Conservation (phyloP, 64 coral and sea anemone species). For the Pocillopora verrucosa region DNA sequence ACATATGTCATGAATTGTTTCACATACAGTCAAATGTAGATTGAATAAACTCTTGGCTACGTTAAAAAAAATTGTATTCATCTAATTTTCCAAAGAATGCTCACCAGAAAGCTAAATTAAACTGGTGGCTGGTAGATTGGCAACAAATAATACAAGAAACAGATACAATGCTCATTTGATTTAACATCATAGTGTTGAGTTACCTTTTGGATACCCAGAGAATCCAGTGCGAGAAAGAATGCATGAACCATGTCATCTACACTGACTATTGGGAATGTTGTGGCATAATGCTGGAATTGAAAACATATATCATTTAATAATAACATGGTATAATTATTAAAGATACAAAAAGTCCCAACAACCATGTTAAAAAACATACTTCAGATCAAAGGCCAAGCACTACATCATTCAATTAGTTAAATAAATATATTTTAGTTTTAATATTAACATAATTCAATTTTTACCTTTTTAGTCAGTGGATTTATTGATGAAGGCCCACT, state of each 20-base stretch:
- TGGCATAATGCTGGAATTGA: constrained; percentile 61
- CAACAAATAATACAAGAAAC: too few relatives aligned
- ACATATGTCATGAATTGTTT: too few relatives aligned
- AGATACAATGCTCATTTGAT: too few relatives aligned
- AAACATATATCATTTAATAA: neutral
- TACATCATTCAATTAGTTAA: too few relatives aligned
- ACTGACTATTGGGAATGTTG: constrained; percentile 77
- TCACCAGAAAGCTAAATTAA: too few relatives aligned
- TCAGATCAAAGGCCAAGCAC: too few relatives aligned
- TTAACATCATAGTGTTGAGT: neutral
- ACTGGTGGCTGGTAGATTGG: too few relatives aligned
- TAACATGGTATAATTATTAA: neutral
- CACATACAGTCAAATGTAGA: too few relatives aligned
- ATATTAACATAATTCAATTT: neutral
- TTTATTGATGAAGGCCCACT: constrained; percentile 90
- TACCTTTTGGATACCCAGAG: constrained; percentile 77
- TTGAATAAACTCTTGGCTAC: too few relatives aligned
- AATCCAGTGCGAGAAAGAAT: constrained; percentile 67
- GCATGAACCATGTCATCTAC: constrained; percentile 81
- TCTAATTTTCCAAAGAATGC: too few relatives aligned
- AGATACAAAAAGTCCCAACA: neutral
- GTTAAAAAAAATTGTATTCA: too few relatives aligned
- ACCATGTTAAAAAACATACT: too few relatives aligned
- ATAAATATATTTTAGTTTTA: neutral
- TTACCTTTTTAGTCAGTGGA: constrained; percentile 77